Conservation (phyloP, 2,113 vertebrate species). For the Chloropsis cyanopogon region DNA sequence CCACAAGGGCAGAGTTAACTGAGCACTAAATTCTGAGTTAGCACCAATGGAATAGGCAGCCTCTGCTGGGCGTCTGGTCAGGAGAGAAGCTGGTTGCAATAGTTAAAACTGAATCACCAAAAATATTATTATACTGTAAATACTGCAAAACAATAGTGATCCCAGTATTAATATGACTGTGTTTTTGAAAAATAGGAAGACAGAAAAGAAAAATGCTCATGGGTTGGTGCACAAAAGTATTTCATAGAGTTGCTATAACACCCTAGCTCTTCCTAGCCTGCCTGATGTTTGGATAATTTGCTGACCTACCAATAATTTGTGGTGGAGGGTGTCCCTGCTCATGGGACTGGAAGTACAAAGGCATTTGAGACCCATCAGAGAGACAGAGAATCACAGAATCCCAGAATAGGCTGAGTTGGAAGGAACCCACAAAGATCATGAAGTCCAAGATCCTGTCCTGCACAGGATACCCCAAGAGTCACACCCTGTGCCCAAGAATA, state of each 20-base stretch:
- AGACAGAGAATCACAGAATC: not conserved
- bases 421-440: not conserved
- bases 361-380: rapidly evolving
- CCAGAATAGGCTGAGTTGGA: not conserved
- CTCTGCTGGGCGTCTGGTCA: not conserved
- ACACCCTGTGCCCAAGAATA: not conserved
- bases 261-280: not conserved
- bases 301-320: rapidly evolving
- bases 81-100: not conserved
- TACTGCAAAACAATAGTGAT: not conserved
- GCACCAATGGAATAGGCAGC: not conserved
- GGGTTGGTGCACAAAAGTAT: not conserved
- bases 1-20: not conserved
- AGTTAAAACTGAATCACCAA: not conserved
- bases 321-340: rapidly evolving
- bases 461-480: not conserved
- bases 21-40: not conserved
- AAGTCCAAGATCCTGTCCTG: not conserved
- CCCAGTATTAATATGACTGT: not conserved
- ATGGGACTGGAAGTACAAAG: not conserved
- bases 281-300: not conserved
- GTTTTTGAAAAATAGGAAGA: not conserved
- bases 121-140: not conserved
- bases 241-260: not conserved
- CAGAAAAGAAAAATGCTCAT: not conserved